These are phyloP conservation scores for Andinoacara biseriatus DNA, from an alignment of 2,113 vertebrate genomes.

Conservation along the genomic window DNA sequence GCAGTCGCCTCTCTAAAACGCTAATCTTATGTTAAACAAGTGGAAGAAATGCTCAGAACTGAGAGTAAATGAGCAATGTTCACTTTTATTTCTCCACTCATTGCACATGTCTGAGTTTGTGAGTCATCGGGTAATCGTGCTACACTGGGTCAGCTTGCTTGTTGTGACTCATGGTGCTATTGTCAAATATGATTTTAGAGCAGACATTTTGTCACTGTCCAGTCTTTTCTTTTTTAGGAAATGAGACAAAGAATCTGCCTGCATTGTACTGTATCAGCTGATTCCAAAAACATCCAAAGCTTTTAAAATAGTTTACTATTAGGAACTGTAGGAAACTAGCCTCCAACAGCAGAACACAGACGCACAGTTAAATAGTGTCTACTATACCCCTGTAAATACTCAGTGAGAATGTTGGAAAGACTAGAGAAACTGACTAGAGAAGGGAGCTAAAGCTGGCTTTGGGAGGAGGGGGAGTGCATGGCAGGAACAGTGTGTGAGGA, in stretches of 20 bases:
- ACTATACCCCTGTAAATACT: not conserved
- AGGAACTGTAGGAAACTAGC: not conserved
- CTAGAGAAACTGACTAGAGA: not conserved
- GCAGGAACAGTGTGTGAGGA: not conserved
- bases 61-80: not conserved
- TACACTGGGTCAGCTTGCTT: not conserved
- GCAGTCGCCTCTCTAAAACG: not conserved
- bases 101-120: not conserved
- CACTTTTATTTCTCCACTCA: not conserved
- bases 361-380: not conserved
- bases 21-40: not conserved
- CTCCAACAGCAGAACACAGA: not conserved
- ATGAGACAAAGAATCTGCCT: not conserved
- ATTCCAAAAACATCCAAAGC: not conserved
- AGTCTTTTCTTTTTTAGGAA: not conserved
- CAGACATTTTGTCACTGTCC: not conserved
- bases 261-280: not conserved
- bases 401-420: not conserved
- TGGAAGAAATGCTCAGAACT: not conserved
- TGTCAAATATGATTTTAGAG: not conserved
- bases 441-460: not conserved
- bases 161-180: not conserved
- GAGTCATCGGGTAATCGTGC: constrained; percentile 4
- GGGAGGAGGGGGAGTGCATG: not conserved
- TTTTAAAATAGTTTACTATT: not conserved